Conservation (phyloP, 2,113 vertebrate genomes). For the Nycticorax nycticorax region DNA sequence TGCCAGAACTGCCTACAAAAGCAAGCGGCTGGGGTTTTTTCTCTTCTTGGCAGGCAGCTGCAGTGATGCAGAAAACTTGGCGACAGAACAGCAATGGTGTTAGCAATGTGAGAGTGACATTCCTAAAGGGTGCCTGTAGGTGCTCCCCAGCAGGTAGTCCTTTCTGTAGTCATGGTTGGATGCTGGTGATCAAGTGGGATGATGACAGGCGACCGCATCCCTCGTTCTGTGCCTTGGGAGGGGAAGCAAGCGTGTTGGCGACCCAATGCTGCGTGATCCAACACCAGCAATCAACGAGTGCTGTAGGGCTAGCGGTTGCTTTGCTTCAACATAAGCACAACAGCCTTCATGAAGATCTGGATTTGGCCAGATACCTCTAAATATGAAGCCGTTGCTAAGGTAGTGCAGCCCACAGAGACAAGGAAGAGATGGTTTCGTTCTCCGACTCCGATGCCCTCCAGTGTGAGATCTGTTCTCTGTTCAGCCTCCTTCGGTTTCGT, state of each 20-base stretch:
- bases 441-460: fast-evolving
- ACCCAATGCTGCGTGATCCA: fast-evolving
- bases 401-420: neutral
- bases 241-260: fast-evolving
- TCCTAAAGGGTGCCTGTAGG: neutral
- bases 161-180: fast-evolving
- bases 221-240: neutral
- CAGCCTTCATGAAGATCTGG: neutral
- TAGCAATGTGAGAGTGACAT: fast-evolving
- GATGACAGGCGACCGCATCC: neutral
- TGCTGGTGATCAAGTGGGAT: neutral
- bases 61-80: neutral
- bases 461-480: neutral
- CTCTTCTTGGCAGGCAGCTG: neutral
- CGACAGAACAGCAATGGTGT: fast-evolving
- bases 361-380: neutral
- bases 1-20: neutral
- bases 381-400: neutral
- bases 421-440: neutral
- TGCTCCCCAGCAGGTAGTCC: neutral
- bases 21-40: neutral
- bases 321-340: neutral
- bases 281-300: neutral
- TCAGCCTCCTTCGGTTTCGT: neutral
- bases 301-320: fast-evolving